Percentiles rank a stretch among this genome's conserved stretches.
These are phyloP conservation scores for Elymnias hypermnestra DNA, from an alignment of 1,140 invertebrate species.

Conservation along the genomic window DNA sequence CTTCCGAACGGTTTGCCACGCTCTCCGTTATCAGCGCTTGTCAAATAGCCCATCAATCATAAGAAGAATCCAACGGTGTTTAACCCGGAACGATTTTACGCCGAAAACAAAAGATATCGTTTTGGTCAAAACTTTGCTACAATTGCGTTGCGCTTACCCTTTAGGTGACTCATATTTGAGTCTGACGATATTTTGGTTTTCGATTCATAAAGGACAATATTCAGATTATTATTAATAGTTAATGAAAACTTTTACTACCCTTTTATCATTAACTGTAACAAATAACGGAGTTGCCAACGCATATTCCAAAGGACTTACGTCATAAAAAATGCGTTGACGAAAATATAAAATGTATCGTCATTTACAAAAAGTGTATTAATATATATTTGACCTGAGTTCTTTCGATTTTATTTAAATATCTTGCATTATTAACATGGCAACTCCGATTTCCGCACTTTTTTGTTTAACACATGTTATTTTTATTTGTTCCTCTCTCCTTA, in stretches of 20 bases:
- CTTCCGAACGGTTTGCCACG: conserved; percentile 57
- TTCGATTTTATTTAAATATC: conserved; percentile 1
- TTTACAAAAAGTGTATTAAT: neutral
- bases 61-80: conserved; percentile 39
- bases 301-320: conserved; percentile 3
- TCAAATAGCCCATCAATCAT: conserved; percentile 66
- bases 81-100: conserved; percentile 44
- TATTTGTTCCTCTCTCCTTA: conserved; percentile 39
- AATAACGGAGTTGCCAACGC: conserved; percentile 10
- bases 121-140: conserved; percentile 40
- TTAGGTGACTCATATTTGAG: conserved; percentile 8
- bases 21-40: conserved; percentile 51
- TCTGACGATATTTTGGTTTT: conserved; percentile 25
- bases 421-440: conserved; percentile 20
- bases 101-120: conserved; percentile 53
- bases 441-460: conserved; percentile 48
- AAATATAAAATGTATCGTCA: no score
- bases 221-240: no score
- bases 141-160: conserved; percentile 29
- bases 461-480: conserved; percentile 44
- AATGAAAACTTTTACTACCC: conserved; percentile 18
- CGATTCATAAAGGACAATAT: no score
- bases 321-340: neutral
- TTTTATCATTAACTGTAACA: conserved; percentile 3
- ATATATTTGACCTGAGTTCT: neutral